Evolutionary conservation across 2,888 invertebrate species (phyloP).

Genomic region (Cantharis lateralis): DNA sequence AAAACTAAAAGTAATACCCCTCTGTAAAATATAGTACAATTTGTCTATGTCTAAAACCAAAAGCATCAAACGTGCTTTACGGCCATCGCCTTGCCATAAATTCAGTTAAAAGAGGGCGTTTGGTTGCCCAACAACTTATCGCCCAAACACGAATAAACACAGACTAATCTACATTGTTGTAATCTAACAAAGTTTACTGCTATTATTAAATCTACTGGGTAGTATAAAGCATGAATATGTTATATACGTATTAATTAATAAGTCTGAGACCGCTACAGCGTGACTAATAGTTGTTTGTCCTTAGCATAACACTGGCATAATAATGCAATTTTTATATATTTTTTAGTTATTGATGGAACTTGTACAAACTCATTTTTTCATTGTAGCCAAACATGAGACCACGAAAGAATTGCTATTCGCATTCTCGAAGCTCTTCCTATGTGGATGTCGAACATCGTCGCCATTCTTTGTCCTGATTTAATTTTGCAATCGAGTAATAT

Average conservation of each 20-base stretch:
- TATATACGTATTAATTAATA: constrained; percentile 21
- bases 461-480: background rate
- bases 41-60: constrained; percentile 29
- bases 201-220: constrained; percentile 47
- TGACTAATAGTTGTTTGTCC: background rate
- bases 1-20: background rate
- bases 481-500: background rate
- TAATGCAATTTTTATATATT: background rate
- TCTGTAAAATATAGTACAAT: constrained; percentile 7
- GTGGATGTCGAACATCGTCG: background rate
- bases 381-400: too few species aligned
- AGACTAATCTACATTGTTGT: constrained; percentile 53
- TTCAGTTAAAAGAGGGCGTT: constrained; percentile 35
- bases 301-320: background rate
- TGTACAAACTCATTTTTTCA: background rate
- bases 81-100: constrained; percentile 45
- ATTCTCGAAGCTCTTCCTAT: background rate
- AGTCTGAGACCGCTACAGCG: background rate
- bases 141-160: constrained; percentile 49
- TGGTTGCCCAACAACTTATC: constrained; percentile 47
- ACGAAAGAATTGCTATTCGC: background rate
- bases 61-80: constrained; percentile 45
- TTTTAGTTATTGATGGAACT: background rate
- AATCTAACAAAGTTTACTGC: constrained; percentile 44
- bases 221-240: constrained; percentile 37